Evolutionary conservation across 2,888 invertebrate species (phyloP).

Genomic region (Muschampia plurimacula): DNA sequence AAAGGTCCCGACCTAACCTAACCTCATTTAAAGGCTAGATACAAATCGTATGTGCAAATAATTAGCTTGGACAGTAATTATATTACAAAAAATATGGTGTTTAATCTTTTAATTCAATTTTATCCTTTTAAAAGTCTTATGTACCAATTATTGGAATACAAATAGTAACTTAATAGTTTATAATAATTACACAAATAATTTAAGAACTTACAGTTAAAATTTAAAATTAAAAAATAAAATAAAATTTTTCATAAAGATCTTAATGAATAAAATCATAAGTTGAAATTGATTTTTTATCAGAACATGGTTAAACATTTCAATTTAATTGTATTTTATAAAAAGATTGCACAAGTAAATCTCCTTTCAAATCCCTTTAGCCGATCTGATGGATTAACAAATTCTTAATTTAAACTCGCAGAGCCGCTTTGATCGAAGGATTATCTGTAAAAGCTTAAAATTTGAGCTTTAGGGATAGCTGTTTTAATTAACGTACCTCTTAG

Average conservation of each 20-base stretch:
- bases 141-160: too few species aligned
- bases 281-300: neutral
- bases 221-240: too few species aligned
- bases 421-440: constrained; percentile 7
- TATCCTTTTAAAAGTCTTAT: too few species aligned
- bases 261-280: too few species aligned
- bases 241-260: too few species aligned
- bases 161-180: too few species aligned
- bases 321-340: neutral
- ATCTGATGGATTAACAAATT: constrained; percentile 2
- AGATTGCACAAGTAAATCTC: neutral
- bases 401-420: constrained; percentile 5
- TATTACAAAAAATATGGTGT: too few species aligned
- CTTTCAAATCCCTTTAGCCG: neutral
- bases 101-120: too few species aligned
- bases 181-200: too few species aligned
- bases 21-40: neutral
- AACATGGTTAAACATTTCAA: neutral
- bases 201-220: too few species aligned
- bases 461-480: neutral
- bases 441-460: neutral
- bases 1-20: constrained; percentile 3
- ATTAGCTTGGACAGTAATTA: too few species aligned
- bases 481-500: neutral
- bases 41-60: neutral